Conservation (phyloP, 2,888 invertebrate species). For the Coronaproctus castanopsis region DNA sequence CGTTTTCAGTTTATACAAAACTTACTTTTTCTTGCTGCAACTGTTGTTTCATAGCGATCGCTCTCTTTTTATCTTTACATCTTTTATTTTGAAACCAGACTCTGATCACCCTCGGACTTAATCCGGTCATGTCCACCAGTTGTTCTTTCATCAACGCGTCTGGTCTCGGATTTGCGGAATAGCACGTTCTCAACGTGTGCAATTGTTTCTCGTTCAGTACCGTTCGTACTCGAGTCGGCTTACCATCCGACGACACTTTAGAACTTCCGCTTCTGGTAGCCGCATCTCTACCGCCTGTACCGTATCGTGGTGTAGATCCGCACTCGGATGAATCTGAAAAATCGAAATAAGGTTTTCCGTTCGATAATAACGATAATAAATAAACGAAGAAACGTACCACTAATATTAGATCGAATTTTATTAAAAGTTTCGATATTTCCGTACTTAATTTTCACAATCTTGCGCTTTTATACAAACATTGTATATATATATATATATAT, state of each 20-base stretch:
- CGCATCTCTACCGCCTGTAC: constrained; percentile 25
- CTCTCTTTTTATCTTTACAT: constrained; percentile 94
- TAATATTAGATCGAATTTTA: no score
- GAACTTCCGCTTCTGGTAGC: constrained; percentile 28
- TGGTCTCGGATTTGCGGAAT: constrained; percentile 91
- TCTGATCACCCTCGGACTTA: constrained; percentile 90
- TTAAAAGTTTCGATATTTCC: no score
- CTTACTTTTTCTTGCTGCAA: constrained; percentile 93
- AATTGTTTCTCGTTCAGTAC: constrained; percentile 97
- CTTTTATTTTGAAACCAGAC: constrained; percentile 99
- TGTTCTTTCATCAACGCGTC: constrained; percentile 99
- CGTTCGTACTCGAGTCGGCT: constrained; percentile 94
- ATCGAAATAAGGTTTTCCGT: background rate
- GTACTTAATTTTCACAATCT: no score
- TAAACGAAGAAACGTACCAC: no score
- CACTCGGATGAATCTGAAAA: constrained; percentile 79
- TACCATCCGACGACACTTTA: constrained; percentile 44
- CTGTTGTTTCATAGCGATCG: constrained; percentile 88
- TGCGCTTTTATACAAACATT: no score
- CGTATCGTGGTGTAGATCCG: constrained; percentile 52
- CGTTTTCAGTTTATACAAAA: no score
- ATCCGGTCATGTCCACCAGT: constrained; percentile 93
- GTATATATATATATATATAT: no score
- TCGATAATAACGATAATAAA: background rate
- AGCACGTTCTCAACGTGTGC: constrained; percentile 91